Percentiles rank a stretch among this genome's conserved stretches.
phyloP scores from a whole-genome alignment of 2,113 vertebrate genomes.

The Notarius quadriscutis region DNA sequence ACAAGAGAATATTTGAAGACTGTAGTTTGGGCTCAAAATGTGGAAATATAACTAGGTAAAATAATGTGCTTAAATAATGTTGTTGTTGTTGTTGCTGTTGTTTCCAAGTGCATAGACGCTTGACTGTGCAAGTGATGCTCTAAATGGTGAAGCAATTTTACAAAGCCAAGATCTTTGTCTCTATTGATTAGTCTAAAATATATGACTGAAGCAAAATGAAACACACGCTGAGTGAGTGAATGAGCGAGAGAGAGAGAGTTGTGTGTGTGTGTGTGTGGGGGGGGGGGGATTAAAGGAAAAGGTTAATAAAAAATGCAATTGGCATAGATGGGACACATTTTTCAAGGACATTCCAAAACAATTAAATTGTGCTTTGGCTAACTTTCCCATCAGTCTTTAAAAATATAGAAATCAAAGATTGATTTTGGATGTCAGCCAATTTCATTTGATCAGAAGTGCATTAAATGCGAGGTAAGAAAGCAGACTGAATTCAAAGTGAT shows the following conservation, averaged over 20 bases:
- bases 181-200: constrained; percentile 7
- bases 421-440: constrained; percentile 73
- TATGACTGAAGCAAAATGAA: neutral
- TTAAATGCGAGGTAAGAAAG: constrained; percentile 69
- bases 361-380: constrained; percentile 69
- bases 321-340: constrained; percentile 53
- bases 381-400: constrained; percentile 67
- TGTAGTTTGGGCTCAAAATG: neutral
- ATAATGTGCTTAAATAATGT: neutral
- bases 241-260: too few relatives aligned
- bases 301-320: neutral
- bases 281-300: neutral
- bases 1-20: neutral
- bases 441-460: constrained; percentile 74
- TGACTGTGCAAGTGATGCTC: neutral
- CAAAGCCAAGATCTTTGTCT: neutral
- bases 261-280: too few relatives aligned
- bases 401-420: constrained; percentile 64
- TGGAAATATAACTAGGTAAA: neutral
- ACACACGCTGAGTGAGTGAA: neutral
- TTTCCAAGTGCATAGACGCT: neutral
- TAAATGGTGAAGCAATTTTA: constrained; percentile 10
- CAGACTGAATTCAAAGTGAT: constrained; percentile 70
- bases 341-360: constrained; percentile 70
- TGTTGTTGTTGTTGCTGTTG: neutral